Percentiles rank a stretch among this genome's conserved stretches.
Evolutionary conservation across 2,888 invertebrate genomes (phyloP).

Genomic region (Parnassius orleans): DNA sequence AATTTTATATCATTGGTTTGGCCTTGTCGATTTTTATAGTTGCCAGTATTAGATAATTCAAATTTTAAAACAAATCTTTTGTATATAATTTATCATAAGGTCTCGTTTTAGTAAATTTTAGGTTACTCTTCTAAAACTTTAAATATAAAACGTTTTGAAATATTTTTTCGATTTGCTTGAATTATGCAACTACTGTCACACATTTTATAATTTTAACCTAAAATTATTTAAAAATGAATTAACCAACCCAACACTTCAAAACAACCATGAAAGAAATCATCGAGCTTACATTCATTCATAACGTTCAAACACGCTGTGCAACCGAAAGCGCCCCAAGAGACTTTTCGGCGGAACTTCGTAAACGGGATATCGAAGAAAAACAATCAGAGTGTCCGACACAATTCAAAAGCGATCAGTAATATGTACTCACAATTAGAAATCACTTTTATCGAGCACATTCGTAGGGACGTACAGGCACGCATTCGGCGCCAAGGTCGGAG

Average conservation of each 20-base stretch:
- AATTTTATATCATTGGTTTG: too few relatives aligned
- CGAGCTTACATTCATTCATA: neutral
- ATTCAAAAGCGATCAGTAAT: conserved; percentile 17
- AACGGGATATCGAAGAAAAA: conserved; percentile 27
- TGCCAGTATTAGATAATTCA: too few relatives aligned
- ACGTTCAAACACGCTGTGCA: conserved; percentile 1
- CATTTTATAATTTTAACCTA: too few relatives aligned
- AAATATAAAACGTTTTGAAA: too few relatives aligned
- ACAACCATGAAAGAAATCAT: conserved; percentile 5
- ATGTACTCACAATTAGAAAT: conserved; percentile 40
- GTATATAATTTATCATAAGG: too few relatives aligned
- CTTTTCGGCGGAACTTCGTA: conserved; percentile 19
- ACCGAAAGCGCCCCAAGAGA: conserved; percentile 6
- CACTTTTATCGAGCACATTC: conserved; percentile 34
- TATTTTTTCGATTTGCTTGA: too few relatives aligned
- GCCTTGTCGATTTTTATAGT: too few relatives aligned
- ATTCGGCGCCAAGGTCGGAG: conserved; percentile 63
- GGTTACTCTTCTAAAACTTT: too few relatives aligned
- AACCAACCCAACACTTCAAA: conserved; percentile 1
- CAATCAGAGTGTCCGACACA: conserved; percentile 25
- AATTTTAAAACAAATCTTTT: too few relatives aligned
- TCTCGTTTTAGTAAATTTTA: too few relatives aligned
- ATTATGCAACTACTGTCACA: too few relatives aligned
- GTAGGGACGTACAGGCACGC: conserved; percentile 30
- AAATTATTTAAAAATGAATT: too few relatives aligned